Percentiles rank a stretch among this genome's conserved stretches.
phyloP scores from a whole-genome alignment of 1,140 invertebrate genomes.

The Drosophila arawakana region DNA sequence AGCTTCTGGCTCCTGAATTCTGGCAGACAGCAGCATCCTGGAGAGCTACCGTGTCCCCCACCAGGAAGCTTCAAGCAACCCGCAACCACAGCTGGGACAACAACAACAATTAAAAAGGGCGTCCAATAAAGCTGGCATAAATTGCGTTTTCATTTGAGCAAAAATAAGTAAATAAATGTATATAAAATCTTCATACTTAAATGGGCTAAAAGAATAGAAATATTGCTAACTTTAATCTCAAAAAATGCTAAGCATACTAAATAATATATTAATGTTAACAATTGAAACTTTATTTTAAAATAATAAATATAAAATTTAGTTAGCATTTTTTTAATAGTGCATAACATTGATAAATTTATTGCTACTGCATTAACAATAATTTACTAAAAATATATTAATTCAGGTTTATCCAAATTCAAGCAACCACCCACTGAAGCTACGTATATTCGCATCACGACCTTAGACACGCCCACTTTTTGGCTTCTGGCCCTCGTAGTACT shows the following conservation, averaged over 20 bases:
- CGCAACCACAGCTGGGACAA: conserved; percentile 42
- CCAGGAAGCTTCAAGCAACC: conserved; percentile 52
- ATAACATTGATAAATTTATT: too few relatives aligned
- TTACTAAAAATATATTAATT: not conserved
- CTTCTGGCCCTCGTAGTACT: conserved; percentile 3
- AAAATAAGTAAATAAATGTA: not conserved
- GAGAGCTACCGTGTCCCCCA: conserved; percentile 42
- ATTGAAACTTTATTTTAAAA: too few relatives aligned
- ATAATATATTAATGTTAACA: too few relatives aligned
- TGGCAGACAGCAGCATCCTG: conserved; percentile 79
- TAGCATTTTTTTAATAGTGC: too few relatives aligned
- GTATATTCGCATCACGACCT: conserved; percentile 26
- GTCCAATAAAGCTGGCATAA: conserved; percentile 17
- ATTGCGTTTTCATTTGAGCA: conserved; percentile 31
- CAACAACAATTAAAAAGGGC: conserved; percentile 19
- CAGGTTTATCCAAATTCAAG: not conserved
- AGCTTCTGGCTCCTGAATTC: conserved; percentile 47
- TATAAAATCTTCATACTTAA: not conserved
- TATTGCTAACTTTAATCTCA: too few relatives aligned
- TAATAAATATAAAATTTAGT: too few relatives aligned
- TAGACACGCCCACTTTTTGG: conserved; percentile 36
- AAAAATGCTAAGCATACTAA: too few relatives aligned
- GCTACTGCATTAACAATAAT: not conserved
- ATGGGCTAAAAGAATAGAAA: too few relatives aligned
- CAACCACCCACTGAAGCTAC: conserved; percentile 16